phyloP scores from a whole-genome alignment of 2,113 vertebrate species.

The Sterrhoptilus dennistouni region DNA sequence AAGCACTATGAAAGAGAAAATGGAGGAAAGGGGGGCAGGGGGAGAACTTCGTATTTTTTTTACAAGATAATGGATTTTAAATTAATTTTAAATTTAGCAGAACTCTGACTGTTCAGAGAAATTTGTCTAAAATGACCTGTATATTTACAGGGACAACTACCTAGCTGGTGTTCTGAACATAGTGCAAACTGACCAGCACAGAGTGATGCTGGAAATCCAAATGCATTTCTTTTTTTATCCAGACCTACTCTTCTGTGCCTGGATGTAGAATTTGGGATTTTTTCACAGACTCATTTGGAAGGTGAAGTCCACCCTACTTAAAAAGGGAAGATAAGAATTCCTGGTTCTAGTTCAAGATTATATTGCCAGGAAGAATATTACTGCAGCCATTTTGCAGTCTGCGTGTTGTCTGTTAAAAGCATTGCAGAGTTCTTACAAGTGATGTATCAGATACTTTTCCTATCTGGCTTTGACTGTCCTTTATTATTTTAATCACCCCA shows the following conservation, averaged over 20 bases:
- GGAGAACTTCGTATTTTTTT: not conserved
- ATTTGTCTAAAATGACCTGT: not conserved
- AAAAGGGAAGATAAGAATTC: not conserved
- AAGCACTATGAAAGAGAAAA: not conserved
- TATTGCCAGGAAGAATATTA: not conserved
- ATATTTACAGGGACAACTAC: not conserved
- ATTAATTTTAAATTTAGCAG: not conserved
- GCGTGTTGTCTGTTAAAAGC: not conserved
- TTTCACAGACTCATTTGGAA: not conserved
- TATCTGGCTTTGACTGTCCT: not conserved
- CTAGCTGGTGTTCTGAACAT: not conserved
- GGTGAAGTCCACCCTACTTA: not conserved
- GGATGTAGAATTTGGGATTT: not conserved
- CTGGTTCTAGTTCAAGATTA: not conserved
- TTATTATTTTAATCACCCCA: not conserved
- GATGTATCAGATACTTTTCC: not conserved
- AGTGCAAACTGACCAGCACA: not conserved
- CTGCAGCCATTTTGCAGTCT: not conserved
- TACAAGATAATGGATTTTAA: not conserved
- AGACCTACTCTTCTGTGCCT: not conserved
- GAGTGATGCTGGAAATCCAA: not conserved
- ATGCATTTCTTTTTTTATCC: not conserved
- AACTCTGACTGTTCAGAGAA: not conserved
- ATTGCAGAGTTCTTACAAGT: not conserved
- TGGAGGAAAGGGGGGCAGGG: rapidly evolving